phyloP scores from a whole-genome alignment of 2,888 invertebrate species.

The Aethes cnicana region DNA sequence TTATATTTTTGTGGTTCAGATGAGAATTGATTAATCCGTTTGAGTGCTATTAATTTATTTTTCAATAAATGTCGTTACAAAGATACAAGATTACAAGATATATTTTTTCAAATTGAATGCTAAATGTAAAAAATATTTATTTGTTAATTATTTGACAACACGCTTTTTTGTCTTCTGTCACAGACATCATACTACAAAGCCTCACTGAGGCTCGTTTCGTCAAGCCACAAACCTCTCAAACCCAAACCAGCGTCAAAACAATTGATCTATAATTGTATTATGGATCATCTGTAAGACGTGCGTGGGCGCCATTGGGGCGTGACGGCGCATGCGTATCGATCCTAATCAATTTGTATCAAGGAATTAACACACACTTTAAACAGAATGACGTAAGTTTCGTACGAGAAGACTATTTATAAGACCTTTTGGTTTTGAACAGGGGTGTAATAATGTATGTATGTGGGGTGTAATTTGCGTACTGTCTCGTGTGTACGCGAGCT shows the following conservation, averaged over 20 bases:
- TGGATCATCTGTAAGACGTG: slow-evolving; percentile 71
- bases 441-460: slow-evolving; percentile 25
- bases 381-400: slow-evolving; percentile 46
- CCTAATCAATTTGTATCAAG: slow-evolving; percentile 68
- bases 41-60: no score
- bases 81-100: no score
- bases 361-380: slow-evolving; percentile 62
- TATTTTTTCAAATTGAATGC: no score
- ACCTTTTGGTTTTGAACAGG: slow-evolving; percentile 35
- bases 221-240: slow-evolving; percentile 1
- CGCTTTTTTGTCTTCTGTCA: no score
- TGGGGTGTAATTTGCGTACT: slow-evolving; percentile 29
- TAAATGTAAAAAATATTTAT: no score
- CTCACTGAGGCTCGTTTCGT: slow-evolving; percentile 38
- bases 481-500: no score
- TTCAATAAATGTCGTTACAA: no score
- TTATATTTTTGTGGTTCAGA: no score
- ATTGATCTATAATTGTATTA: slow-evolving; percentile 76
- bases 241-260: slow-evolving; percentile 7
- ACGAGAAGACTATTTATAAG: slow-evolving; percentile 2
- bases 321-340: slow-evolving; percentile 73
- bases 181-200: no score
- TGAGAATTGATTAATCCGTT: no score
- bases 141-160: no score
- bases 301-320: slow-evolving; percentile 79